phyloP scores from a whole-genome alignment of 37 sponge, comb jelly and placozoan species.

The Spongia lamella region DNA sequence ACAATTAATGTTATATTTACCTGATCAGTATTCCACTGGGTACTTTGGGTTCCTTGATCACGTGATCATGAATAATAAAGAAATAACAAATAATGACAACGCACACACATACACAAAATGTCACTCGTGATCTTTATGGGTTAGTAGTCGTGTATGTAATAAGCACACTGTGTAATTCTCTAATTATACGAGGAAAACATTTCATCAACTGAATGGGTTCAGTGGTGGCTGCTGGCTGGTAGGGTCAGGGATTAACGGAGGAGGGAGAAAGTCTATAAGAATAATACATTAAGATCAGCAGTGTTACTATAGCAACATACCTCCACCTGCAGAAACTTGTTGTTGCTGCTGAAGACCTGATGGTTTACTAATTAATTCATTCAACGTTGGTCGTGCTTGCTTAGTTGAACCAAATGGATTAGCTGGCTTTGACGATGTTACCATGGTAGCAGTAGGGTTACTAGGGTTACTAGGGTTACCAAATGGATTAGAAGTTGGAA shows the following conservation, averaged over 20 bases:
- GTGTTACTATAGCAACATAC: neutral
- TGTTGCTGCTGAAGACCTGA: neutral
- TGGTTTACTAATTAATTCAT: slow-evolving; percentile 23
- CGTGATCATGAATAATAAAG: no score
- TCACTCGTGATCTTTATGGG: no score
- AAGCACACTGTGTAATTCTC: no score
- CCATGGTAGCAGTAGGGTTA: neutral
- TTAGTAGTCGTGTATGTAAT: no score
- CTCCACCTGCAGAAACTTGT: neutral
- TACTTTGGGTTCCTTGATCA: no score
- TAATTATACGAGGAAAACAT: no score
- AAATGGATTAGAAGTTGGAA: slow-evolving; percentile 19
- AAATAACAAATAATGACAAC: no score
- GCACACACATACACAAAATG: no score
- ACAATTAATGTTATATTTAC: no score
- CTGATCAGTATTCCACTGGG: no score
- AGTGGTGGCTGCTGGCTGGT: no score
- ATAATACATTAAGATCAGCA: neutral
- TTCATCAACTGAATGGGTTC: no score
- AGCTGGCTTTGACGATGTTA: slow-evolving; percentile 12
- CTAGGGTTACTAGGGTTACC: slow-evolving; percentile 6
- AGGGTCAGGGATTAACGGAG: slow-evolving; percentile 1
- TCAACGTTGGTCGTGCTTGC: slow-evolving; percentile 47
- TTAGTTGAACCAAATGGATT: slow-evolving; percentile 62
- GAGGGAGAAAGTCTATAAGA: neutral